Base-by-base conservation (phyloP, 2,113 vertebrate species). In the Phasianus colchicus region DNA sequence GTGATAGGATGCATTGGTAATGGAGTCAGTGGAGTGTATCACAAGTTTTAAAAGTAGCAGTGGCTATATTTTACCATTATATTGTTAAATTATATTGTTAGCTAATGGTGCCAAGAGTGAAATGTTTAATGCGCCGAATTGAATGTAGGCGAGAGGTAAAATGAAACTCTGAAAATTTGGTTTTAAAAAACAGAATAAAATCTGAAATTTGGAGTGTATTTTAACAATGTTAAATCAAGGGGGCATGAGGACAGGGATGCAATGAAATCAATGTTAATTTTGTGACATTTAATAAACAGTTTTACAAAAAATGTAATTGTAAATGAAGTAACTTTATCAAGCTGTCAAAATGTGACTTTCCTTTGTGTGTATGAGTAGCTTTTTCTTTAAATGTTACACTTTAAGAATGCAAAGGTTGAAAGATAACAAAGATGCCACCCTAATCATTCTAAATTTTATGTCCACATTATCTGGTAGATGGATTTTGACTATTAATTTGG, bases 401-500 rank as follows among this genome's bases (percentile, higher is more conserved):
- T 97, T 94, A 91, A 96, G 79, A 97, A 95, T 71, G 6, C 90
- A 95, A 97, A 95, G 90, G 71, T 97, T 97, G 94, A 97, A 96
- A 97, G 79, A 60, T 97, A 97, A 89, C 89, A 97, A 93, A 95
- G 96, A 95, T 98, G 55, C 96, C 97, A 97, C 81, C 97, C 92
- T 98, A 97, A 98, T 92, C 87, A 97, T 97, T 98, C 97, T 95
- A 97, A 97, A 98, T 96, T 98, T 98, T 98, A 97, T 98, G 97
- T 98, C 98, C 98, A 98, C 97, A 97, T 99, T 98, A 97, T 98
- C 98, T 99, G 95, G 98, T 98, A 98, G 99, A 98, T 99, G 98
- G 98, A 98, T 99, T 99, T 98, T 99, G 98, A 99, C 98, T 99
- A 99, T 99, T 99, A 99, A 99, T 99, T 99, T 99, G 99, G 99